These are phyloP conservation scores for Argynnis bischoffii DNA, from an alignment of 2,888 invertebrate species.

Conservation along the genomic window DNA sequence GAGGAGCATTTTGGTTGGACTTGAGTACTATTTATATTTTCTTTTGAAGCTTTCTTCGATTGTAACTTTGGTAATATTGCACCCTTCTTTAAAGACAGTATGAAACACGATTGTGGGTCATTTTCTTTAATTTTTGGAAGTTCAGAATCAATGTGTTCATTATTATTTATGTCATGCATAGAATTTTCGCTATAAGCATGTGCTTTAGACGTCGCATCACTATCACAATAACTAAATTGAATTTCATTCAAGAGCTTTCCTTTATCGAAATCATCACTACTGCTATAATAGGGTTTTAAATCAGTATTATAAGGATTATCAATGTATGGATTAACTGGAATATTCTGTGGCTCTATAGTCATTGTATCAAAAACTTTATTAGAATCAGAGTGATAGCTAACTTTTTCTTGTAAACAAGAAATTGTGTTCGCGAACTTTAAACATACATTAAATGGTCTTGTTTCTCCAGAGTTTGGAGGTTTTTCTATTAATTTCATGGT, in stretches of 20 bases:
- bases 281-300: slow-evolving; percentile 32
- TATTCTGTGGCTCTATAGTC: slow-evolving; percentile 21
- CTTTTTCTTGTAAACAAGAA: slow-evolving; percentile 16
- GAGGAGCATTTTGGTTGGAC: slow-evolving; percentile 15
- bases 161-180: background rate
- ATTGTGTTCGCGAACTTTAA: slow-evolving; percentile 50
- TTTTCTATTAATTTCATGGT: slow-evolving; percentile 60
- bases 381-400: slow-evolving; percentile 23
- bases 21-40: slow-evolving; percentile 35
- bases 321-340: slow-evolving; percentile 29
- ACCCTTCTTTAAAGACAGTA: slow-evolving; percentile 55
- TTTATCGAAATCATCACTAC: slow-evolving; percentile 20
- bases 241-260: slow-evolving; percentile 22
- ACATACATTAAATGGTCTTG: slow-evolving; percentile 47
- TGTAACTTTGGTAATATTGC: slow-evolving; percentile 32
- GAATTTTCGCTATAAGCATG: slow-evolving; percentile 24
- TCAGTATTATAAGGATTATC: slow-evolving; percentile 10
- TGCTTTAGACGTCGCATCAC: slow-evolving; percentile 56
- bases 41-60: slow-evolving; percentile 41
- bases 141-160: background rate
- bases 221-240: slow-evolving; percentile 52
- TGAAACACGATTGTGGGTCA: slow-evolving; percentile 51
- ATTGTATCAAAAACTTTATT: slow-evolving; percentile 29
- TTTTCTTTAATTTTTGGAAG: slow-evolving; percentile 36
- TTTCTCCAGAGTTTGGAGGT: slow-evolving; percentile 43